Evolutionary conservation across 2,888 invertebrate species (phyloP), one percentile per base, ranked within the genome.

Genomic region (Phyto melanocephala): DNA sequence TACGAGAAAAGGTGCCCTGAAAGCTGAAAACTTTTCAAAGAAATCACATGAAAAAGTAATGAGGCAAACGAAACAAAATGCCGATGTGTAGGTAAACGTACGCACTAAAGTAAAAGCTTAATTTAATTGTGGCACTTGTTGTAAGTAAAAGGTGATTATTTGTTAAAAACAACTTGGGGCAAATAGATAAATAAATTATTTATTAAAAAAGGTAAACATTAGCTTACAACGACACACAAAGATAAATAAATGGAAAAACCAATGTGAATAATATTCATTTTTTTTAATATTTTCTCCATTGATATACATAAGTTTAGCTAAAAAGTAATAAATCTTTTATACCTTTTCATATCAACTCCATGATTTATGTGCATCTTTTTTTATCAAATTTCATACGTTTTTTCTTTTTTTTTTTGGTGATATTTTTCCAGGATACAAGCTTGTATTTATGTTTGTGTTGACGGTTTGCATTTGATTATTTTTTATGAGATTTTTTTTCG

Each of bases 281-380:
- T 28, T 28, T 5, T 28, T 28, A 28, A 28, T 5, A 28, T 45
- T 50, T 47, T n/a, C 33, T 22, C 13, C n/a, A 24, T 45, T 56
- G 20, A 20, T 60, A 3, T 28, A 5, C 6, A 52, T 52, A 52
- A 76, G 60, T 80, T 60, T 58, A 74, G 28, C 60, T 65, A 77
- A 81, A 63, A 78, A 58, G 79, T 79, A 87, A 88, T 88, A 89
- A 88, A 88, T 88, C 89, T 88, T 89, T 88, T 84, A 87, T 89
- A 88, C 88, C 88, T 89, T 88, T 86, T 88, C 89, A 87, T 88
- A 88, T 88, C 88, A 86, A 84, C 86, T 87, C 42, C 47, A 86
- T 89, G 89, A 89, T 89, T 89, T 89, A 89, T 89, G 89, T 86
- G 86, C 78, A 87, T 87, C 85, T 88, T 87, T n/a, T n/a, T 63